Conservation (phyloP, 2,113 vertebrate species). For the Thermophis baileyi region DNA sequence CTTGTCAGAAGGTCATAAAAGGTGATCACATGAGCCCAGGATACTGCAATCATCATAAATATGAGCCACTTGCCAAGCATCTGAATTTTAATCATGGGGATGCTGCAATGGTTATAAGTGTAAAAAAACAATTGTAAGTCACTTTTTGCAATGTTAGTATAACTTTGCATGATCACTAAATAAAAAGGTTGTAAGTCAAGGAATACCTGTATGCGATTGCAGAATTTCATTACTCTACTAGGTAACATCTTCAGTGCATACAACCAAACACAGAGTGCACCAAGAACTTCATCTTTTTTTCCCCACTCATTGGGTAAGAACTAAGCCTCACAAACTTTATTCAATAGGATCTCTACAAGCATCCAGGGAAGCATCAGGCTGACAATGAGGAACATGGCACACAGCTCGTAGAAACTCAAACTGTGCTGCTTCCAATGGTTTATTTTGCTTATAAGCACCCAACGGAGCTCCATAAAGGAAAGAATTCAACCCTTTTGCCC, state of each 20-base stretch:
- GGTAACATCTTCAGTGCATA: neutral
- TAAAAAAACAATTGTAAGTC: neutral
- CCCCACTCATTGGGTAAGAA: neutral
- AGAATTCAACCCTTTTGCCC: neutral
- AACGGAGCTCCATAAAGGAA: neutral
- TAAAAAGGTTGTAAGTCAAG: neutral
- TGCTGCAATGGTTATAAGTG: neutral
- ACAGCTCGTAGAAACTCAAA: neutral
- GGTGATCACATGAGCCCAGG: too few species aligned
- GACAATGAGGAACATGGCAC: neutral
- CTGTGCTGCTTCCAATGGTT: neutral
- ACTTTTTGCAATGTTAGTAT: neutral
- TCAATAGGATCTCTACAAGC: neutral
- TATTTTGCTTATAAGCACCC: neutral
- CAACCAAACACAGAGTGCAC: neutral
- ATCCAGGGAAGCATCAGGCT: neutral
- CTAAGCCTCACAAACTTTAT: neutral
- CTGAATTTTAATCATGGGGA: neutral
- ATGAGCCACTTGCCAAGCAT: neutral
- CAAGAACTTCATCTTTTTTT: neutral
- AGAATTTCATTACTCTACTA: neutral
- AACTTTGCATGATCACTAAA: neutral
- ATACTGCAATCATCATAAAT: neutral
- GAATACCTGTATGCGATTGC: neutral
- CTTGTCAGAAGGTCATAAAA: neutral